phyloP scores from a whole-genome alignment of 2,797 vertebrate genomes.

The Chelidonichthys spinosus region DNA sequence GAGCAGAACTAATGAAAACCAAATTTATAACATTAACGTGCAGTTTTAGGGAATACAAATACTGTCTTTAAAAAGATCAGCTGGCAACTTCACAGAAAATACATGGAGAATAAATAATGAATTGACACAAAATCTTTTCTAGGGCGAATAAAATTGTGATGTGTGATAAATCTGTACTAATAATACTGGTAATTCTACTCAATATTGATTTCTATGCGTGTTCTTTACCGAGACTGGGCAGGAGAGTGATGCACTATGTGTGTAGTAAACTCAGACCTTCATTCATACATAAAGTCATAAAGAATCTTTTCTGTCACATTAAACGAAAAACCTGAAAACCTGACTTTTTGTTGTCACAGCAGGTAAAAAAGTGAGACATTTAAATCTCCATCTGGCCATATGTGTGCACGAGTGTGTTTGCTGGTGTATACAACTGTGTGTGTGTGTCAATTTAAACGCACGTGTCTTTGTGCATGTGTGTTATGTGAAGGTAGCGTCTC shows the following conservation, averaged over 20 bases:
- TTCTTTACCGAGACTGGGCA: background rate
- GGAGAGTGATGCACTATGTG: background rate
- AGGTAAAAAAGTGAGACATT: background rate
- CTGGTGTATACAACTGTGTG: constrained; percentile 10
- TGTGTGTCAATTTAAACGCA: constrained; percentile 39
- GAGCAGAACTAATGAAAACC: constrained; percentile 33
- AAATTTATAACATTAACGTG: background rate
- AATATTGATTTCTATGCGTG: background rate
- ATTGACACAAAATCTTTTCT: background rate
- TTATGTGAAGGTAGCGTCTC: constrained; percentile 68
- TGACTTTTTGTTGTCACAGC: background rate
- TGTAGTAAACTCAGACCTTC: background rate
- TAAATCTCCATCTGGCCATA: background rate
- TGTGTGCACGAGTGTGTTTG: background rate
- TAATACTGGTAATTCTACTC: background rate
- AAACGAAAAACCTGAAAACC: constrained; percentile 8
- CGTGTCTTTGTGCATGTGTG: constrained; percentile 57
- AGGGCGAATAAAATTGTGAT: background rate
- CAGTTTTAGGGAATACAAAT: constrained; percentile 11
- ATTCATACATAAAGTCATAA: background rate
- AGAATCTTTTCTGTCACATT: constrained; percentile 11
- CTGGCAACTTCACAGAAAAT: constrained; percentile 19
- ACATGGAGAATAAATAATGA: background rate
- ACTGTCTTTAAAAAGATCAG: constrained; percentile 1
- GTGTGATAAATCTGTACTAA: background rate